phyloP scores from a whole-genome alignment of 2,113 vertebrate species.

The Nothoprocta perdicaria region DNA sequence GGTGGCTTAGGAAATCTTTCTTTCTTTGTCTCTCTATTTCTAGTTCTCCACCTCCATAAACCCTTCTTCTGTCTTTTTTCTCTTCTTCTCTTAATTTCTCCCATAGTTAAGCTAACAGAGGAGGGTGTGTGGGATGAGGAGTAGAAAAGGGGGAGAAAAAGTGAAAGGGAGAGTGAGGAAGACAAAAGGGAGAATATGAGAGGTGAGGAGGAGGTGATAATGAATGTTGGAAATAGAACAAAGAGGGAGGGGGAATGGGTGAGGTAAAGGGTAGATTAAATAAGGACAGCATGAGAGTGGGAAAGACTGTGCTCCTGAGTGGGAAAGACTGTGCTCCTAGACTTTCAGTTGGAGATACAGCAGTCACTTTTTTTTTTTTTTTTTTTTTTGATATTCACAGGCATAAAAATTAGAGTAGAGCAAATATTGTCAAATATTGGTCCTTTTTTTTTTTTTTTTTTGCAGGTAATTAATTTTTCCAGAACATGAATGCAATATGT shows the following conservation, averaged over 20 bases:
- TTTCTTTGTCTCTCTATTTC: conserved; percentile 60
- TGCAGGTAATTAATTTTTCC: conserved; percentile 1
- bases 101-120: conserved; percentile 43
- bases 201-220: conserved; percentile 65
- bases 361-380: background rate
- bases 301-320: background rate
- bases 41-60: conserved; percentile 55
- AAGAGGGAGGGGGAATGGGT: conserved; percentile 17
- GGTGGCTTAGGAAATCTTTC: conserved; percentile 53
- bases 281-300: conserved; percentile 11
- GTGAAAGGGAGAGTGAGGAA: conserved; percentile 45
- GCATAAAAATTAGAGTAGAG: conserved; percentile 15
- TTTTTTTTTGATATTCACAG: background rate
- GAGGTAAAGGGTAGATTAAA: conserved; percentile 33
- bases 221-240: conserved; percentile 67
- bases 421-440: too few species aligned
- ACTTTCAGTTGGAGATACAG: background rate
- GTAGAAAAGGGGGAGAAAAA: conserved; percentile 35
- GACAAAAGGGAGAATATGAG: conserved; percentile 63
- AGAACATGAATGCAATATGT: background rate
- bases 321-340: background rate
- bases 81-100: conserved; percentile 56
- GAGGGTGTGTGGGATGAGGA: conserved; percentile 63
- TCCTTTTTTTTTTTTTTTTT: background rate
- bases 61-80: conserved; percentile 55